Evolutionary conservation across 2,888 invertebrate genomes (phyloP), one percentile per base, ranked within the genome.

Genomic region (Eupithecia dodoneata): DNA sequence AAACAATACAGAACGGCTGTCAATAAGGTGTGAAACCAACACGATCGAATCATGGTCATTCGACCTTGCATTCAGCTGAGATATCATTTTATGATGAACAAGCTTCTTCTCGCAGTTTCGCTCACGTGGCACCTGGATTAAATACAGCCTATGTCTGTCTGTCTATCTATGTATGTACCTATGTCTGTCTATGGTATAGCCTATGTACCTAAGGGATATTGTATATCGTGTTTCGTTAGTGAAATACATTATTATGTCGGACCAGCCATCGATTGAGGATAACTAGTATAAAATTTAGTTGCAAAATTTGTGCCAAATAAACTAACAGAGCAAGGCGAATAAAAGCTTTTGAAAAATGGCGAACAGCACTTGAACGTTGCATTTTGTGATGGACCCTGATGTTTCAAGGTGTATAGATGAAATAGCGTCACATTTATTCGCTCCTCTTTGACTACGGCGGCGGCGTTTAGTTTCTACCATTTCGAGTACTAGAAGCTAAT

Each of bases 51-150:
- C 59, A 70, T 72, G 67, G 69, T 18, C 69, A 59, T 10, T 44
- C 49, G 73, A 66, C 75, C 72, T 75, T 75, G 59, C 73, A 69
- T 69, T 66, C 66, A 75, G 66, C 18, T 18, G 47, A 70, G 10
- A 45, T 18, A 18, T 70, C 47, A 76, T 76, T 67, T 59, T 10
- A 59, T 59, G 59, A 59, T 59, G 15, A 55, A 12, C 55, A 18
- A 15, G 45, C 59, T 59, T 18, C 3, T 18, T 9, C 59, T 9
- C 3, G 18, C 18, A 7, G 18, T 9, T 59, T 59, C 59, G 7
- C n/a, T 47, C 7, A 10, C 47, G 47, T 9, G 47, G 47, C 9
- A 47, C 47, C 47, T 7, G 49, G 3, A 3, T 55, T 1, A 30
- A 30, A 30, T 30, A 30, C 30, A 30, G 30, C 30, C 30, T 30